Evolutionary conservation across 37 sponge, comb jelly and placozoan species (phyloP), one percentile per base, ranked within the genome.

Genomic region (Hormiphora californensis): DNA sequence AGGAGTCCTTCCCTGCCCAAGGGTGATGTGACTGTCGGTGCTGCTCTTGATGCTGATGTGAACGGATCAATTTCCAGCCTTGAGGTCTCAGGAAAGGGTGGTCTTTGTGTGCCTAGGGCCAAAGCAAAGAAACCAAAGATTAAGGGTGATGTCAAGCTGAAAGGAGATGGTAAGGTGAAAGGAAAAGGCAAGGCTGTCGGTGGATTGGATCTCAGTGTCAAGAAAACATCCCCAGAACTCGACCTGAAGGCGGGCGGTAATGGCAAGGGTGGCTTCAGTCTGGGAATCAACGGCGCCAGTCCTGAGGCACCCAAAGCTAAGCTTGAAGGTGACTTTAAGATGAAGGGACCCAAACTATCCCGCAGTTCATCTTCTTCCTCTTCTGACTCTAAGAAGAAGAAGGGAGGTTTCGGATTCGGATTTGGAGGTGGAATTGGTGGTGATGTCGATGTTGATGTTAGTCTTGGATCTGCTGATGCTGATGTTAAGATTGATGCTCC

Each of bases 151-250:
- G 68, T 25, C 34, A 36, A 36, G 7, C 7, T 65, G 3, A 25
- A 15, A 25, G 68, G 11, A 9, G 68, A 65, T 28, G n/a, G n/a
- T n/a, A 65, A 65, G 36, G 38, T 39, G 2, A 73, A 73, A 28
- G n/a, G n/a, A n/a, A 73, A 73, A 41, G 40, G 46, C 46, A 73
- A 73, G 81, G 43, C 40, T 22, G 23, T 73, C 9, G 81, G 81
- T 40, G 81, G 81, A 21, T 28, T 73, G 1, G 81, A 73, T 40
- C 81, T 73, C 12, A 73, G 43, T 21, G 81, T 73, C 27, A 43
- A 73, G 44, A 73, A 73, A 40, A 23, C 81, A 36, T 73, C 81
- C 5, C 81, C 81, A 36, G 81, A 73, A n/a, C 36, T 73, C 17
- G 22, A 41, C 23, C 27, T 41, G 25, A 73, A 73, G 25, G 7